Evolutionary conservation across 2,888 invertebrate species (phyloP), one percentile per base, ranked within the genome.

Genomic region (Muschampia plurimacula): DNA sequence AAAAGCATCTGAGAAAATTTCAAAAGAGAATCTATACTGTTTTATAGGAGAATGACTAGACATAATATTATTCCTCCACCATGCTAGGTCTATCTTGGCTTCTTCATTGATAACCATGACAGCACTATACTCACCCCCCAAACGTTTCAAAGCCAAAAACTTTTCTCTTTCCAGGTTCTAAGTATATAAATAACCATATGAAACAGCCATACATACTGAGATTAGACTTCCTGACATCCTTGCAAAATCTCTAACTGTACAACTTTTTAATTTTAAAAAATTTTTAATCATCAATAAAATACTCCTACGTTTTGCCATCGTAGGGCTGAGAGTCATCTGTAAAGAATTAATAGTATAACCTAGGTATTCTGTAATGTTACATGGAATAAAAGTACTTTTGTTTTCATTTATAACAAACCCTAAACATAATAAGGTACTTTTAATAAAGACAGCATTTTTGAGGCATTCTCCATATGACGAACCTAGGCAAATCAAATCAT

Each of bases 1-100:
- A 22, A 22, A 55, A 22, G 52, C 52, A 55, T 55, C 55, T 55
- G 55, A 55, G 55, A 55, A 55, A 22, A 55, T 55, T 22, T 55
- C 22, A 2, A 55, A 22, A 1, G 55, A 55, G 8, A 55, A 55
- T 22, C 22, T 22, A 55, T 55, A 55, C 10, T 55, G 55, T 55
- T 55, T 55, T n/a, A 55, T 55, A 6, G 15, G 52, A 22, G 15
- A 15, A 9, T 22, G 9, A 55, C 52, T 55, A 2, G 52, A 55
- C 22, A 55, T n/a, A 55, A 55, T 55, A 22, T 55, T 55, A 15
- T 22, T 9, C 3, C 13, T 55, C 52, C 22, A 55, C 52, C 52
- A 52, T 6, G 15, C 5, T 52, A 52, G 7, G 5, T 52, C 52
- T 15, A 5, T n/a, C 7, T 52, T 52, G n/a, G 52, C 52, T 15